Evolutionary conservation across 2,113 vertebrate species (phyloP), one percentile per base, ranked within the genome.

Genomic region (Rhinoptilus africanus): DNA sequence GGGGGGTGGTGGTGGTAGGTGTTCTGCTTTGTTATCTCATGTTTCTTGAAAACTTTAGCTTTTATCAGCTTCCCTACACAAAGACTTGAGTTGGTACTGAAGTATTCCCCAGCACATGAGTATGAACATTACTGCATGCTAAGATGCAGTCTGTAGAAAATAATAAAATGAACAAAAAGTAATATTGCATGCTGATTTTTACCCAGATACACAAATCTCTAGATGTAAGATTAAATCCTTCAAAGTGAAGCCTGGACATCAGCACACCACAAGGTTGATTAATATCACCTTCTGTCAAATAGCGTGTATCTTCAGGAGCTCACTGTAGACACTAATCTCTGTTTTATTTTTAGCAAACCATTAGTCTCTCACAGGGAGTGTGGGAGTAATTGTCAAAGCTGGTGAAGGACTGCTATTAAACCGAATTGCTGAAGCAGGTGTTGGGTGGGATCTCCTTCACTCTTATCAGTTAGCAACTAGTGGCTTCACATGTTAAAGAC

Each of bases 341-440:
- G 26, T 43, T 97, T 98, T 98, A 98, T 98, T 98, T 98, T 98
- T 98, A 98, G 98, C 93, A 97, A 97, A 94, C 96, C 96, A 98
- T 98, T 98, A 98, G 96, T 96, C 96, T 98, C 96, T 98, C 93
- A 72, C 84, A 69, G 89, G 85, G 96, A 97, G 97, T 73, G 97
- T 98, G 96, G 97, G 97, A 98, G 96, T 97, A 97, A 98, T 98
- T 98, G 95, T 98, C 97, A 97, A 92, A 97, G 96, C 85, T 94
- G 60, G 92, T 91, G 96, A 95, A 97, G 97, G 94, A 96, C 93
- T 98, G 90, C 97, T 89, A 35, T 98, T 97, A 97, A 97, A 91
- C 79, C 8, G 21, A 95, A 88, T 95, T 97, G 97, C 94, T 95
- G 79, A 51, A 89, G 94, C 85, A 97, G 97, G 95, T 98, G 95